Evolutionary conservation across 2,113 vertebrate genomes (phyloP).

Genomic region (Proteles cristata): DNA sequence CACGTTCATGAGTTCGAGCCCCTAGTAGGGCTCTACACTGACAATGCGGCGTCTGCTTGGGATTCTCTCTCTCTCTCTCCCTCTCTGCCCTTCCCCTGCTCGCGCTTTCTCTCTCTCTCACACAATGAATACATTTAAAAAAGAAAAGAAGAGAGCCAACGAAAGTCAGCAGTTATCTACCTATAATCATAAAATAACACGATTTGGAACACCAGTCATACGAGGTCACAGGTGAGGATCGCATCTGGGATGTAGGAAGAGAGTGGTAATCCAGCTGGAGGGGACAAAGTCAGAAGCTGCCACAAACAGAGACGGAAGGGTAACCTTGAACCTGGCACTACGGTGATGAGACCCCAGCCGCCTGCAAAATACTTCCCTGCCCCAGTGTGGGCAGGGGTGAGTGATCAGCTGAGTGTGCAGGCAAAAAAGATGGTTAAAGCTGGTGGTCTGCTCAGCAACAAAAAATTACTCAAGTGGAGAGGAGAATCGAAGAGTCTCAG

Average conservation of each 20-base stretch:
- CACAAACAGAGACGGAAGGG: not conserved
- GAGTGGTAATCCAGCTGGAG: not conserved
- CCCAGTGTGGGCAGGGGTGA: not conserved
- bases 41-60: too few species aligned
- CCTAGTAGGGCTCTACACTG: too few species aligned
- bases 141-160: not conserved
- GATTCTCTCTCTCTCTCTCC: too few species aligned
- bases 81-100: too few species aligned
- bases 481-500: not conserved
- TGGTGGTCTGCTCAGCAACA: not conserved
- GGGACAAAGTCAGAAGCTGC: not conserved
- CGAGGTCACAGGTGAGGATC: not conserved
- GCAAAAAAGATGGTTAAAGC: not conserved
- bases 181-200: not conserved
- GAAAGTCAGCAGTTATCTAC: not conserved
- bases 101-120: too few species aligned
- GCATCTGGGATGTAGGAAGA: not conserved
- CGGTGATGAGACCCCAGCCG: not conserved
- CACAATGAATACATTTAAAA: too few species aligned
- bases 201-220: not conserved
- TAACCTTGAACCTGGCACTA: not conserved
- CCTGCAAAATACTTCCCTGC: not conserved
- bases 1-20: too few species aligned
- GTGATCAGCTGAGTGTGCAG: not conserved
- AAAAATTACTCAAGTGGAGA: not conserved